Conservation (phyloP, 2,113 vertebrate species). For the Cercocebus atys region DNA sequence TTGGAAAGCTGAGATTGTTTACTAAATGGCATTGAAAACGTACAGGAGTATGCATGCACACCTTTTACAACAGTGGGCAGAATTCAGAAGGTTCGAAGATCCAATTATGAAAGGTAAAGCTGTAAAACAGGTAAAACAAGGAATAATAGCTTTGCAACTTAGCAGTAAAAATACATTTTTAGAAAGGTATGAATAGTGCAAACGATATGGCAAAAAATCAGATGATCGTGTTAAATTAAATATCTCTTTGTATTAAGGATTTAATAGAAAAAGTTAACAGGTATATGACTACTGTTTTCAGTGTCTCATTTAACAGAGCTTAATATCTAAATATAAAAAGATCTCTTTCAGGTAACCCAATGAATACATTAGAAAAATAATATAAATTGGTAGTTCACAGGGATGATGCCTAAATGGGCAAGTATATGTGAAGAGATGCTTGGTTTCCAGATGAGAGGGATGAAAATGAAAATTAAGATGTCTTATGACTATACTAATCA, state of each 20-base stretch:
- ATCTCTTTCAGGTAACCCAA: background rate
- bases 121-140: background rate
- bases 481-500: background rate
- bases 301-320: background rate
- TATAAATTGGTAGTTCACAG: background rate
- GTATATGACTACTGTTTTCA: background rate
- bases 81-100: background rate
- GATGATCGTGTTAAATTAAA: background rate
- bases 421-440: background rate
- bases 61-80: background rate
- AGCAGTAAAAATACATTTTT: background rate
- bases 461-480: background rate
- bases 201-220: background rate
- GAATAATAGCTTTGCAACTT: background rate
- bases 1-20: background rate
- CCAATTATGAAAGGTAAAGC: background rate
- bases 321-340: slow-evolving; percentile 13
- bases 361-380: background rate
- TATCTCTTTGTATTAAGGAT: background rate
- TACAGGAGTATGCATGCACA: background rate
- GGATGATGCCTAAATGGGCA: background rate
- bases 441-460: background rate
- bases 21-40: background rate
- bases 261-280: background rate
- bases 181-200: background rate